Evolutionary conservation across 2,113 vertebrate species (phyloP).

Genomic region (Erythrocercus mccallii): DNA sequence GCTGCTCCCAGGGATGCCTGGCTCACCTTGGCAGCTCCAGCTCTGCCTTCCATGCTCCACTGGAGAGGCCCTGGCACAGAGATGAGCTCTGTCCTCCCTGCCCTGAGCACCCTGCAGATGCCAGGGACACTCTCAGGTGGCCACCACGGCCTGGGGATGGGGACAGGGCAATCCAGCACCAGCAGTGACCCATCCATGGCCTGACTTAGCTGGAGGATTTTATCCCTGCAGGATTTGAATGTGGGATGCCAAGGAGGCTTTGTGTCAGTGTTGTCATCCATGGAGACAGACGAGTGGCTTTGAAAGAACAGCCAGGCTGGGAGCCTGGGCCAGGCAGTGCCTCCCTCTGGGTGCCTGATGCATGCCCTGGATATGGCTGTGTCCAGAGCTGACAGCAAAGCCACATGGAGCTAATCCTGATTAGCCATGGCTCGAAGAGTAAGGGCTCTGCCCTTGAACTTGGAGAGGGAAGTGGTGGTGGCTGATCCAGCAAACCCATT

Average conservation of each 20-base stretch:
- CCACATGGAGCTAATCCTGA: constrained; percentile 44
- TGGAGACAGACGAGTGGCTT: background rate
- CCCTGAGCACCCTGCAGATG: background rate
- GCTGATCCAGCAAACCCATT: background rate
- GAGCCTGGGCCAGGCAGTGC: background rate
- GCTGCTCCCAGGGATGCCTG: background rate
- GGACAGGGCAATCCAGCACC: background rate
- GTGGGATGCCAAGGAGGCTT: background rate
- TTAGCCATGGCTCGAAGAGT: background rate
- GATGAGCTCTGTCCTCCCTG: background rate
- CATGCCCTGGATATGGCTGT: background rate
- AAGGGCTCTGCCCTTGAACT: constrained; percentile 46
- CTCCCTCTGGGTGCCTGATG: background rate
- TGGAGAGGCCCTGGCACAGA: background rate
- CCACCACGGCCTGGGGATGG: accelerated
- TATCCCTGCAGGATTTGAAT: accelerated
- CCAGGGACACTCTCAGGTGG: background rate
- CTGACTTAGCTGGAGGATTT: background rate
- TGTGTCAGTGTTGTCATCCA: background rate
- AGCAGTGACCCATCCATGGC: background rate
- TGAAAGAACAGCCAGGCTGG: background rate
- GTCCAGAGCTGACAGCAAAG: background rate
- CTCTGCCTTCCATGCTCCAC: background rate
- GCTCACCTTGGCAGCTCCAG: background rate
- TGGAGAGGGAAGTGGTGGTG: background rate